These are phyloP conservation scores for Elephantulus edwardii DNA, from an alignment of 2,113 vertebrate genomes.

Conservation along the genomic window DNA sequence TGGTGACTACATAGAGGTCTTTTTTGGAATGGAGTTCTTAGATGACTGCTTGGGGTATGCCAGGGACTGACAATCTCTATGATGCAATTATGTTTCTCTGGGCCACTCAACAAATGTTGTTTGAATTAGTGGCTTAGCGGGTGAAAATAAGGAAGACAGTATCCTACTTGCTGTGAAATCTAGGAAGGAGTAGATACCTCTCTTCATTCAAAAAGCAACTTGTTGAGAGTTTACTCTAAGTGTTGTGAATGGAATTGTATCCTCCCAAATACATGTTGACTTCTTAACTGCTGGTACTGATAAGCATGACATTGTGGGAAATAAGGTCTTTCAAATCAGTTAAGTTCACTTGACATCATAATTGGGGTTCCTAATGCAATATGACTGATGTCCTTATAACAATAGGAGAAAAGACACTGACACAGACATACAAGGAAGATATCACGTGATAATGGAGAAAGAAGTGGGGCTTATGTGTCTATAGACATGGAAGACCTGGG, in stretches of 20 bases:
- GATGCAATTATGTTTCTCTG: background rate
- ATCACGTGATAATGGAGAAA: background rate
- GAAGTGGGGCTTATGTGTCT: background rate
- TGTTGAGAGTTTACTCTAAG: background rate
- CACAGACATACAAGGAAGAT: background rate
- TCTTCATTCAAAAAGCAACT: background rate
- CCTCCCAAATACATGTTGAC: background rate
- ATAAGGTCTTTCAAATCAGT: background rate
- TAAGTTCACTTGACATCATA: background rate
- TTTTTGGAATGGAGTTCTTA: background rate
- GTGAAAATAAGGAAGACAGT: background rate
- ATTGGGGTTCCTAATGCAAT: background rate
- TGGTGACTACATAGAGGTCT: background rate
- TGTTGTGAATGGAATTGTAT: background rate
- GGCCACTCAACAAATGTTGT: no score
- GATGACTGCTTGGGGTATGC: fast-evolving
- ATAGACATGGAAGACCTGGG: background rate
- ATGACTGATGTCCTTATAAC: background rate
- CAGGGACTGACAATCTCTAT: background rate
- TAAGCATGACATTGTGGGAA: background rate
- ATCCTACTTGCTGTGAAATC: background rate
- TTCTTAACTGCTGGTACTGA: background rate
- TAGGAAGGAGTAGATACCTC: background rate
- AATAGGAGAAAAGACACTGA: background rate
- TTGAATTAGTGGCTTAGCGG: background rate